Evolutionary conservation across 92 coral and sea anemone species (phyloP).

Genomic region (Metridium senile): DNA sequence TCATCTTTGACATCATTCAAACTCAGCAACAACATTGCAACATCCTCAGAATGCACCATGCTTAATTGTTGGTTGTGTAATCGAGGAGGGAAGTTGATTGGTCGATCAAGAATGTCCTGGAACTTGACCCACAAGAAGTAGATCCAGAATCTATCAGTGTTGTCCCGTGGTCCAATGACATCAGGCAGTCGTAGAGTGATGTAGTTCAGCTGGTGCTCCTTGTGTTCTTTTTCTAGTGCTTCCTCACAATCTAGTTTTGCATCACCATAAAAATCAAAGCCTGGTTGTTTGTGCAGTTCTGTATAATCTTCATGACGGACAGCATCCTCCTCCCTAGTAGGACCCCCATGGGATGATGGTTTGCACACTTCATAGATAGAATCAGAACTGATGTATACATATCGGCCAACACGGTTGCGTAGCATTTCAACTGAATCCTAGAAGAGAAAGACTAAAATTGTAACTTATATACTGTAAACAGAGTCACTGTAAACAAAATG

Average conservation of each 20-base stretch:
- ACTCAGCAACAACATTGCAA: slow-evolving; percentile 56
- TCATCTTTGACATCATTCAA: slow-evolving; percentile 46
- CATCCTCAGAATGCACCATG: slow-evolving; percentile 77
- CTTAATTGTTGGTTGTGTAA: slow-evolving; percentile 74
- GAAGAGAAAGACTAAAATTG: not conserved
- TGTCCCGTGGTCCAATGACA: slow-evolving; percentile 97
- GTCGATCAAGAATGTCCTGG: slow-evolving; percentile 72
- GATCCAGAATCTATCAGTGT: slow-evolving; percentile 90
- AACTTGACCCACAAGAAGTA: slow-evolving; percentile 89
- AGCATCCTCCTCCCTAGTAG: slow-evolving; percentile 87
- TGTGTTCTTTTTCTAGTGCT: slow-evolving; percentile 61
- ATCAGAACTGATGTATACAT: slow-evolving; percentile 89
- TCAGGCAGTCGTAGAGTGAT: slow-evolving; percentile 90
- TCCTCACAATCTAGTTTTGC: slow-evolving; percentile 86
- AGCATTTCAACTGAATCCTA: slow-evolving; percentile 70
- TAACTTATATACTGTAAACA: too few relatives aligned
- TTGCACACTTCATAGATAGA: slow-evolving; percentile 94
- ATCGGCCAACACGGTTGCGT: slow-evolving; percentile 67
- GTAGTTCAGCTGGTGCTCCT: slow-evolving; percentile 57
- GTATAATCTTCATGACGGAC: slow-evolving; percentile 71
- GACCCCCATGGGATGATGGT: slow-evolving; percentile 69
- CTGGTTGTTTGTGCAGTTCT: slow-evolving; percentile 51
- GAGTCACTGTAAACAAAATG: too few relatives aligned
- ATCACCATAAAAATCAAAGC: slow-evolving; percentile 80
- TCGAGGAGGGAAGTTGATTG: slow-evolving; percentile 64